These are phyloP conservation scores for Anas bernieri DNA, from an alignment of 2,797 vertebrate genomes.

Conservation along the genomic window DNA sequence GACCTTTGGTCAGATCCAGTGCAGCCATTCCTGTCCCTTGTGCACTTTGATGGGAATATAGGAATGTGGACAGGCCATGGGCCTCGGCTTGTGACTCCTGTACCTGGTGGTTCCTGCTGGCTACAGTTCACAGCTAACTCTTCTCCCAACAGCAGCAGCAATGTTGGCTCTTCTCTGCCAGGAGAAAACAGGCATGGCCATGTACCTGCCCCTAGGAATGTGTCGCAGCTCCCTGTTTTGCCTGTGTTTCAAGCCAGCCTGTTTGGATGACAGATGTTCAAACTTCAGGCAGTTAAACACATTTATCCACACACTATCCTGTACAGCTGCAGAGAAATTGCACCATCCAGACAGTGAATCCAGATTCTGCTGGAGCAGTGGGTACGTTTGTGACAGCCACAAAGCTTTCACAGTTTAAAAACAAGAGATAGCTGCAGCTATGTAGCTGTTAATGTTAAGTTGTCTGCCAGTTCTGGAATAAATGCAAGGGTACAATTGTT, in stretches of 20 bases:
- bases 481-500: accelerated
- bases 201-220: not conserved
- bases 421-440: not conserved
- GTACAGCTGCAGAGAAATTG: not conserved
- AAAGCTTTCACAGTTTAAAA: not conserved
- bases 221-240: not conserved
- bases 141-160: not conserved
- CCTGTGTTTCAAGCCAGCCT: not conserved
- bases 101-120: not conserved
- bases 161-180: not conserved
- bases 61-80: accelerated
- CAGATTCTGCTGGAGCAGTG: not conserved
- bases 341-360: not conserved
- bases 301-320: not conserved
- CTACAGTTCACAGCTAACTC: not conserved
- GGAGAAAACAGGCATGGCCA: not conserved
- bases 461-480: not conserved
- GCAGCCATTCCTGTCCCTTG: accelerated
- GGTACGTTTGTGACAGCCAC: not conserved
- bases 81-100: not conserved
- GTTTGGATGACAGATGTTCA: not conserved
- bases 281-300: not conserved
- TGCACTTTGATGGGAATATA: not conserved
- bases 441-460: not conserved
- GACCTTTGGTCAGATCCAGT: not conserved